phyloP scores from a whole-genome alignment of 1,140 invertebrate species.

The Plodia interpunctella region DNA sequence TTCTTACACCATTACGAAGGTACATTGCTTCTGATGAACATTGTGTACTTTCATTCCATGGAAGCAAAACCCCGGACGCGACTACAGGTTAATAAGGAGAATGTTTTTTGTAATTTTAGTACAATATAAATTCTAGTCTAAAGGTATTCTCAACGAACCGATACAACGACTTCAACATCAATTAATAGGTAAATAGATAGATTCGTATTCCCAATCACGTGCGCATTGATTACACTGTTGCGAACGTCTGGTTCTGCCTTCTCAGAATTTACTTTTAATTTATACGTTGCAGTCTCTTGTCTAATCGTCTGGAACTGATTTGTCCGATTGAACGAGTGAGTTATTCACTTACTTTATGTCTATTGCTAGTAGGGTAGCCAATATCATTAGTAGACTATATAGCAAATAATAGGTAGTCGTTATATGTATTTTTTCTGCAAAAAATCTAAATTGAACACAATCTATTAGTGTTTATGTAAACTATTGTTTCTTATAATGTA shows the following conservation, averaged over 20 bases:
- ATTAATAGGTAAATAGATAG: not conserved
- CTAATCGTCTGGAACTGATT: not conserved
- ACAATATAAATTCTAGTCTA: not conserved
- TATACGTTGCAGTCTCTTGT: not conserved
- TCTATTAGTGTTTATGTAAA: no score
- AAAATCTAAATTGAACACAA: no score
- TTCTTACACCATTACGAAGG: no score
- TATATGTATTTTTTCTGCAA: no score
- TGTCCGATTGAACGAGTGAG: not conserved
- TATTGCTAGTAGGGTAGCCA: not conserved
- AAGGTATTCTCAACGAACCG: not conserved
- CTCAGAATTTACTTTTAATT: not conserved
- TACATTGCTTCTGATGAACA: no score
- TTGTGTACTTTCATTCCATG: no score
- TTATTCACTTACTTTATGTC: not conserved
- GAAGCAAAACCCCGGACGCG: no score
- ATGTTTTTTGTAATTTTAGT: no score
- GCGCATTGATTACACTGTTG: not conserved
- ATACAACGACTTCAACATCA: not conserved
- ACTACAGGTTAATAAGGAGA: no score
- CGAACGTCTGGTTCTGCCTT: not conserved
- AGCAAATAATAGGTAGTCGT: no score
- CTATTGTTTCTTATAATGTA: no score
- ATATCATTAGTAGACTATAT: no score
- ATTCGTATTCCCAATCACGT: not conserved